phyloP scores from a whole-genome alignment of 2,888 invertebrate genomes.

The Drosophila planitibia region DNA sequence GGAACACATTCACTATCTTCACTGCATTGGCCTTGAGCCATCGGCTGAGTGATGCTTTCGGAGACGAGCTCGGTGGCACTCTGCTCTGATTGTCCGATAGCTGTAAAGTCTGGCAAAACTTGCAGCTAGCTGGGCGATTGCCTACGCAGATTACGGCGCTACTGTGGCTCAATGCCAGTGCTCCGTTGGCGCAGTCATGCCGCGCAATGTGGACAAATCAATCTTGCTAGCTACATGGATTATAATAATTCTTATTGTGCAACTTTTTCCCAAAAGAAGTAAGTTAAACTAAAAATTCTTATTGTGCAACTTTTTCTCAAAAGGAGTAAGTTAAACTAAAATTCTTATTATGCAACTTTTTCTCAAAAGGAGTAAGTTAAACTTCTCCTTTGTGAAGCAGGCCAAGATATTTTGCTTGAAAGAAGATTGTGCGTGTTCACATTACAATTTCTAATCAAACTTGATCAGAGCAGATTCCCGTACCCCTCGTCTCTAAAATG shows the following conservation, averaged over 20 bases:
- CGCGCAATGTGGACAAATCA: neutral
- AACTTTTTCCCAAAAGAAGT: neutral
- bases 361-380: neutral
- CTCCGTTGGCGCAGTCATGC: neutral
- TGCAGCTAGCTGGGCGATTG: constrained; percentile 1
- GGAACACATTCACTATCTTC: neutral
- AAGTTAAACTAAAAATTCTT: neutral
- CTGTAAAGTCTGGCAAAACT: neutral
- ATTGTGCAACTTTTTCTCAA: neutral
- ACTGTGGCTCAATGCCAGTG: constrained; percentile 3
- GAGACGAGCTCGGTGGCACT: neutral
- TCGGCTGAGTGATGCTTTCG: neutral
- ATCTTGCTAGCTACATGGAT: neutral
- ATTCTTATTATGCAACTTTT: neutral
- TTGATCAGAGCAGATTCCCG: neutral
- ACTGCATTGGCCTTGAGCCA: constrained; percentile 4
- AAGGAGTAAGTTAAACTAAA: neutral
- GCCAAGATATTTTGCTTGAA: too few relatives aligned
- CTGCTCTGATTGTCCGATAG: neutral
- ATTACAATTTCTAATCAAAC: neutral
- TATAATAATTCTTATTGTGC: neutral
- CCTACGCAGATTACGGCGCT: neutral
- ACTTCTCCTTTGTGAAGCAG: neutral
- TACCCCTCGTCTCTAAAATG: neutral
- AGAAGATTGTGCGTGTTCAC: too few relatives aligned